Evolutionary conservation across 37 sponge, comb jelly and placozoan species (phyloP).

Genomic region (Trichoplax adhaerens): DNA sequence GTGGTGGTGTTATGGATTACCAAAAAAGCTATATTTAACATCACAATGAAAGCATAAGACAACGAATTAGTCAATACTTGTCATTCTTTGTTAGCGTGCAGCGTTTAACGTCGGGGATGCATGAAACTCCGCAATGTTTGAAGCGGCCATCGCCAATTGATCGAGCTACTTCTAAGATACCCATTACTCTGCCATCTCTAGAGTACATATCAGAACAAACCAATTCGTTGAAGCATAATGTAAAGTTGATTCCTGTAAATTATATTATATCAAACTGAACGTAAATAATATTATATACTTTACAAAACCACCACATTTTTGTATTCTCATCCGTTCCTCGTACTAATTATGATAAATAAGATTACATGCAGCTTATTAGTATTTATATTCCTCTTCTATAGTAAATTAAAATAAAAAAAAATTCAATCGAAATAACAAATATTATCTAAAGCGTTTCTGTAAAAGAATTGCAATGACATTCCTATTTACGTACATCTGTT

Average conservation of each 20-base stretch:
- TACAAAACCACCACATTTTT: conserved; percentile 62
- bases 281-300: conserved; percentile 18
- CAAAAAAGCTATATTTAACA: neutral
- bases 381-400: too few relatives aligned
- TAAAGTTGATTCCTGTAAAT: neutral
- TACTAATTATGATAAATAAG: conserved; percentile 25
- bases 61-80: conserved; percentile 15
- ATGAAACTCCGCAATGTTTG: conserved; percentile 62
- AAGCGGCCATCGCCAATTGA: conserved; percentile 73
- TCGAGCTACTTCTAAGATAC: conserved; percentile 66
- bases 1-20: neutral
- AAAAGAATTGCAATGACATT: too few relatives aligned
- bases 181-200: conserved; percentile 69
- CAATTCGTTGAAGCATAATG: neutral
- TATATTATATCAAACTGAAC: neutral
- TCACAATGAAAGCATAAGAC: neutral
- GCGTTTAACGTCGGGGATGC: conserved; percentile 39
- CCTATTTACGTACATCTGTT: conserved; percentile 19
- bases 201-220: neutral
- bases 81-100: conserved; percentile 44
- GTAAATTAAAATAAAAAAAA: too few relatives aligned
- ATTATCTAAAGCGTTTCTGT: too few relatives aligned
- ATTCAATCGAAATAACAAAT: too few relatives aligned
- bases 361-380: neutral
- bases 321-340: conserved; percentile 68